phyloP scores from a whole-genome alignment of 2,888 invertebrate genomes.

The Eledona agricola region DNA sequence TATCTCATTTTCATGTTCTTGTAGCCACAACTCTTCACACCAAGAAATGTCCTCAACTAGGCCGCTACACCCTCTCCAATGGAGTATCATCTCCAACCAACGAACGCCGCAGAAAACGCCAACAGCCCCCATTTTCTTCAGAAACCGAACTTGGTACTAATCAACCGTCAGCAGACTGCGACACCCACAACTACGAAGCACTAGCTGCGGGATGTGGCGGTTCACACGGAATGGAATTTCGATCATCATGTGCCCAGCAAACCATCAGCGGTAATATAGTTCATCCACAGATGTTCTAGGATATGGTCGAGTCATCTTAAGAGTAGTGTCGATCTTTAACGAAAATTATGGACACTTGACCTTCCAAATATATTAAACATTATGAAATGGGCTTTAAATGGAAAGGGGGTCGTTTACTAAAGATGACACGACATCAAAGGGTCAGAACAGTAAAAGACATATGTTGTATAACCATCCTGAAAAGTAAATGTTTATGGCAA shows the following conservation, averaged over 20 bases:
- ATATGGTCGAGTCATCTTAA: no score
- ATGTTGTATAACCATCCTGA: no score
- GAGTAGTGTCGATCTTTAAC: no score
- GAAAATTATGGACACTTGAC: no score
- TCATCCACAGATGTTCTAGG: no score
- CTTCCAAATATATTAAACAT: no score
- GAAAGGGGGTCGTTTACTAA: no score
- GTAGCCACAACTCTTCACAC: slow-evolving; percentile 72
- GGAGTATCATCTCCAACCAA: slow-evolving; percentile 30
- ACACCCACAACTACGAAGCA: slow-evolving; percentile 66
- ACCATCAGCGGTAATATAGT: slow-evolving; percentile 63
- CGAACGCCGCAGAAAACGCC: slow-evolving; percentile 63
- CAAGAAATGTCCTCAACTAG: slow-evolving; percentile 74
- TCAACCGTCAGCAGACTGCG: slow-evolving; percentile 61
- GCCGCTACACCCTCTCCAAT: slow-evolving; percentile 70
- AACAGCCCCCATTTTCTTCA: slow-evolving; percentile 56
- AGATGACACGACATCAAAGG: no score
- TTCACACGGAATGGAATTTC: slow-evolving; percentile 70
- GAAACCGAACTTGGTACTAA: slow-evolving; percentile 26
- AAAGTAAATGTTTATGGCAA: no score
- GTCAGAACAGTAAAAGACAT: no score
- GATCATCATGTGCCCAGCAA: slow-evolving; percentile 65
- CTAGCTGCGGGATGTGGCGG: slow-evolving; percentile 69
- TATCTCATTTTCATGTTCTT: no score
- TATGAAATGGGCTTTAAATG: no score